phyloP scores from a whole-genome alignment of 1,140 invertebrate genomes.

The Tetramorium alpestre region DNA sequence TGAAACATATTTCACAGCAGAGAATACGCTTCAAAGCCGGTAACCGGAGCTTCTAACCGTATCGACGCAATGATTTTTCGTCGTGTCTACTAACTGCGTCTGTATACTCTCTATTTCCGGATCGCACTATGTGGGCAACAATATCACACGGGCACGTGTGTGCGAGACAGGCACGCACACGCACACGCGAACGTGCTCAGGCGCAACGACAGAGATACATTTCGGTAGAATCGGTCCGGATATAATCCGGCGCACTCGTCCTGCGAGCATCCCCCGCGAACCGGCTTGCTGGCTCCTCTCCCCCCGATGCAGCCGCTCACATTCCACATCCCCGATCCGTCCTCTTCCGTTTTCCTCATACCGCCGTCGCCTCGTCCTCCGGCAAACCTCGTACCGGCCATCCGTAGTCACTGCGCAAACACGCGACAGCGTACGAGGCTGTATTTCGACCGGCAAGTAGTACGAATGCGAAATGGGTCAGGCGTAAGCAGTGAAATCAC shows the following conservation, averaged over 20 bases:
- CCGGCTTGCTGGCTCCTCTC: background rate
- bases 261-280: slow-evolving; percentile 37
- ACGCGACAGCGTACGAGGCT: slow-evolving; percentile 51
- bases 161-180: slow-evolving; percentile 21
- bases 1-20: background rate
- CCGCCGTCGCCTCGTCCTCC: slow-evolving; percentile 1
- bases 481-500: slow-evolving; percentile 72
- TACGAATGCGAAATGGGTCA: slow-evolving; percentile 75
- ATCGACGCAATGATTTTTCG: slow-evolving; percentile 50
- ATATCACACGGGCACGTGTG: slow-evolving; percentile 11
- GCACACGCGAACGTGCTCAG: slow-evolving; percentile 45
- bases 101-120: slow-evolving; percentile 51
- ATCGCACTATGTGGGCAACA: slow-evolving; percentile 29
- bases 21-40: background rate
- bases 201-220: slow-evolving; percentile 58
- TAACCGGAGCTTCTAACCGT: slow-evolving; percentile 15
- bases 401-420: slow-evolving; percentile 60
- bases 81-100: slow-evolving; percentile 20
- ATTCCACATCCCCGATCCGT: slow-evolving; percentile 38
- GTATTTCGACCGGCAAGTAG: slow-evolving; percentile 64
- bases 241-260: slow-evolving; percentile 64
- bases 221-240: slow-evolving; percentile 66
- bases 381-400: slow-evolving; percentile 33
- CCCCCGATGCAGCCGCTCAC: background rate
- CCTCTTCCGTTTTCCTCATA: slow-evolving; percentile 55